Base-by-base conservation (phyloP, 2,888 invertebrate species). In the Dryocosmus kuriphilus region DNA sequence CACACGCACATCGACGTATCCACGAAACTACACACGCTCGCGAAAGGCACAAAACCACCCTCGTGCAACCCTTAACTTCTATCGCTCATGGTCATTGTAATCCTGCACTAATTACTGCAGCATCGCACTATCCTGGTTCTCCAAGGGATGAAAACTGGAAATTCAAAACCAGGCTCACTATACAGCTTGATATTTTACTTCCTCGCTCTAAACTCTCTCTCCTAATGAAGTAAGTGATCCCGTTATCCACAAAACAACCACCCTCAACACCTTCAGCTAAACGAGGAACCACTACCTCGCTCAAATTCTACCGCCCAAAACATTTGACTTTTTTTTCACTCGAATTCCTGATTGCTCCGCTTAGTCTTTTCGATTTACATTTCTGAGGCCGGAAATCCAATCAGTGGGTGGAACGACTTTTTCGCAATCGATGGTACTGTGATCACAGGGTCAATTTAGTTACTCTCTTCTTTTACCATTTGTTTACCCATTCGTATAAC, bases 61-160 rank as follows among this genome's bases (percentile, higher is more conserved):
- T 55, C 24, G n/a, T 19, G 35, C 46, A 63, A 63, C 61, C 62
- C 63, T 76, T 63, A 55, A 76, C 65, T 51, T 63, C 22, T 22
- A 76, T 51, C 32, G 63, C 83, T 80, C 82, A 65, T 79, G 81
- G 80, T 78, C 84, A 82, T 83, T 81, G 78, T 81, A 81, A 85
- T 81, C 84, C 82, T 75, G 80, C 82, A 83, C 86, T 86, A 86
- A 86, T 86, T 86, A 86, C 85, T 78, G 79, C 77, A 11, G 60
- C 57, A 74, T 60, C 41, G 60, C 74, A 61, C 74, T 82, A 74
- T 79, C 79, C 78, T 78, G 65, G 67, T 79, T 81, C 77, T 75
- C 79, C 78, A 77, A 74, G 62, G 95, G 94, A 81, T 92, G 93
- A 77, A 93, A 94, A 80, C 94, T 94, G 86, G 94, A 94, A 87